phyloP scores from a whole-genome alignment of 2,797 vertebrate species.

The Onychomys arenicola region DNA sequence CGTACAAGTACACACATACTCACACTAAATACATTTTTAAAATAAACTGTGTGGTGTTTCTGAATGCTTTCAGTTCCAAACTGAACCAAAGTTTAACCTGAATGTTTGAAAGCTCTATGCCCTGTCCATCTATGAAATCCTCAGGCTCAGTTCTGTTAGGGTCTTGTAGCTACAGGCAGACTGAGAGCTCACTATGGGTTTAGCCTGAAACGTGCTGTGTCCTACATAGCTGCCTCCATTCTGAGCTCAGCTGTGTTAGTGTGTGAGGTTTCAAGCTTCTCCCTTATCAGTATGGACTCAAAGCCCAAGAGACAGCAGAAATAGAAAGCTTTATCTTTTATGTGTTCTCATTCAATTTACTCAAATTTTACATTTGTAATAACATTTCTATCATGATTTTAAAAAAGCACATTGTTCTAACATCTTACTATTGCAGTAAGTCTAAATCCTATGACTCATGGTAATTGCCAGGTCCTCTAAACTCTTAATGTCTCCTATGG shows the following conservation, averaged over 20 bases:
- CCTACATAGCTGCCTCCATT: rapidly evolving
- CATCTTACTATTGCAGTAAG: not conserved
- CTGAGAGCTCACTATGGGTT: not conserved
- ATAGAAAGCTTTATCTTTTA: conserved; percentile 6
- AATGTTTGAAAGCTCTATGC: not conserved
- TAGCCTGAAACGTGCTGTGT: too few relatives aligned
- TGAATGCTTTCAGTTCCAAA: not conserved
- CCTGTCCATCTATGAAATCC: not conserved
- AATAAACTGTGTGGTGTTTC: not conserved
- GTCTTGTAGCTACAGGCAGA: not conserved
- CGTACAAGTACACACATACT: not conserved
- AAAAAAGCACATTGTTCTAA: not conserved
- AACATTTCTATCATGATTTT: not conserved
- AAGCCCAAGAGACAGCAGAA: not conserved
- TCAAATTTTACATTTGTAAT: conserved; percentile 1
- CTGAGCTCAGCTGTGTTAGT: not conserved
- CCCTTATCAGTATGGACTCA: not conserved
- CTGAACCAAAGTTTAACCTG: not conserved
- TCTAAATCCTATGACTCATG: not conserved
- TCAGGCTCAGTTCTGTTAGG: not conserved
- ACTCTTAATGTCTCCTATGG: not conserved
- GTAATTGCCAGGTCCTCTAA: not conserved
- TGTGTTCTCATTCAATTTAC: conserved; percentile 55
- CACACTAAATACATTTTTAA: not conserved
- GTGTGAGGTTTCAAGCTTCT: not conserved